A percentile compares a stretch with the other conserved stretches of the same genome.
Evolutionary conservation across 2,113 vertebrate genomes (phyloP).

Genomic region (Podarcis muralis): DNA sequence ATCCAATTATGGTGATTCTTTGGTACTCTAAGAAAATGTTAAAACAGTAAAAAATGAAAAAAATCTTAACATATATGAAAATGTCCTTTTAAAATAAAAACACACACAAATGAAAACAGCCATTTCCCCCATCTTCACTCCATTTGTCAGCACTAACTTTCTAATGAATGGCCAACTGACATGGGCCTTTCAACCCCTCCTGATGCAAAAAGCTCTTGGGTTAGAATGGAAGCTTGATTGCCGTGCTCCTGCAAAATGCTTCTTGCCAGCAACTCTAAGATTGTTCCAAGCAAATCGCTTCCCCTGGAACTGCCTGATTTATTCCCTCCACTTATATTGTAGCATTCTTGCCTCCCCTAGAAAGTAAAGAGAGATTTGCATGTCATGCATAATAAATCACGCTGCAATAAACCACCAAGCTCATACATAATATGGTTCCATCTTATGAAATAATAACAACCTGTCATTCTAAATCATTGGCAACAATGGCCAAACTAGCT

Average conservation of each 20-base stretch:
- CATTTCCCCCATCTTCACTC: conserved; percentile 28
- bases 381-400: conserved; percentile 56
- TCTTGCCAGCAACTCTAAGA: conserved; percentile 30
- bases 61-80: neutral
- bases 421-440: neutral
- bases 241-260: neutral
- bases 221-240: conserved; percentile 17
- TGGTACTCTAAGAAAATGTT: neutral
- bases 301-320: conserved; percentile 45
- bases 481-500: conserved; percentile 1
- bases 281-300: conserved; percentile 41
- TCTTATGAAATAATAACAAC: conserved; percentile 57
- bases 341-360: neutral
- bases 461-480: conserved; percentile 43
- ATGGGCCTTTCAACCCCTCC: neutral
- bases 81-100: neutral
- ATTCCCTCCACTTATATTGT: conserved; percentile 40
- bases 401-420: conserved; percentile 36
- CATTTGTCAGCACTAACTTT: conserved; percentile 20
- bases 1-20: neutral
- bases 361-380: neutral
- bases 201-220: neutral
- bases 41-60: neutral
- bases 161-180: conserved; percentile 57
- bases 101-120: conserved; percentile 19